Base-by-base conservation (phyloP, 1,140 invertebrate genomes). In the Sminthurinus signatus region DNA sequence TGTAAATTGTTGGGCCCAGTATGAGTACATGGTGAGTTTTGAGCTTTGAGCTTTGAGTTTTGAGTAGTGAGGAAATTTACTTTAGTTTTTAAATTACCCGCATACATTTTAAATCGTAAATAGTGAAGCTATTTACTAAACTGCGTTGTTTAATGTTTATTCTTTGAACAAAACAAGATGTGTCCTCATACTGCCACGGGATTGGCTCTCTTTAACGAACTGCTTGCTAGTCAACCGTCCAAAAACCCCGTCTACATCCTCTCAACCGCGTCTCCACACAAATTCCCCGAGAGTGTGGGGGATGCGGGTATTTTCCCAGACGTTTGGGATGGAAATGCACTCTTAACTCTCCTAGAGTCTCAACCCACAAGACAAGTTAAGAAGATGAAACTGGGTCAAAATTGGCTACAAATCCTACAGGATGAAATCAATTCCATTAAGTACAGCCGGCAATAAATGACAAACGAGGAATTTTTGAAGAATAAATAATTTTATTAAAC, bases 111-210 rank as follows among this genome's bases (percentile, higher is more conserved):
- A n/a, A n/a, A n/a, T n/a, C n/a, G n/a, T n/a, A n/a, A n/a, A n/a
- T n/a, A n/a, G n/a, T n/a, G n/a, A n/a, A n/a, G n/a, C n/a, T n/a
- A n/a, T n/a, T n/a, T n/a, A n/a, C n/a, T n/a, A n/a, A n/a, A n/a
- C n/a, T n/a, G n/a, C n/a, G n/a, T n/a, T n/a, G n/a, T n/a, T 61
- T 23, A 44, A 25, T n/a, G 21, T 50, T 28, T 52, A 32, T 64
- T 56, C 27, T 31, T n/a, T n/a, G n/a, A n/a, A n/a, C n/a, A n/a
- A n/a, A n/a, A 44, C 1, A 21, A 70, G 54, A 57, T 80, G 5
- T 80, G 79, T 73, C 80, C 80, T 17, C 80, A 81, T 62, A 80
- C 80, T 2, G 79, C 80, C 10, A 74, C 74, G 2, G 80, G 75
- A 19, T 73, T 78, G 2, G 71, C 75, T 10, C 80, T 79, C 59